A percentile compares a stretch with the other conserved stretches of the same genome.
These are phyloP conservation scores for Plusia festucae DNA, from an alignment of 2,888 invertebrate species.

Conservation along the genomic window DNA sequence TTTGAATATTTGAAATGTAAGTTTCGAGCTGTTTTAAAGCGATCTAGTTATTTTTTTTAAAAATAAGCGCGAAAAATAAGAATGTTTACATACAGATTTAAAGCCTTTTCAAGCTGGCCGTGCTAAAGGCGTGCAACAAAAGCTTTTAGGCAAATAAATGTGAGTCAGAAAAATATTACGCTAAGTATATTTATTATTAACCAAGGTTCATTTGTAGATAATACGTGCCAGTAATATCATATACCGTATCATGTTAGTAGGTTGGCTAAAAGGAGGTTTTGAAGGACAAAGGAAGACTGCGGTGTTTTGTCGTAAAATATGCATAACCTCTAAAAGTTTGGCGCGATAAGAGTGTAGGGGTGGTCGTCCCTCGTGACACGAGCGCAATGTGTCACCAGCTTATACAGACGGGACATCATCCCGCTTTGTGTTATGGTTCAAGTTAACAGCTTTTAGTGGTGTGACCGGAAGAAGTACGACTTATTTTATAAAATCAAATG, in stretches of 20 bases:
- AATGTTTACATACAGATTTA: background rate
- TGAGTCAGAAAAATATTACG: slow-evolving; percentile 29
- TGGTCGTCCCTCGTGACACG: slow-evolving; percentile 4
- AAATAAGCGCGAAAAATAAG: slow-evolving; percentile 3
- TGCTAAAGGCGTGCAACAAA: background rate
- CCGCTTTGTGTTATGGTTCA: slow-evolving; percentile 11
- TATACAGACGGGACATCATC: slow-evolving; percentile 14
- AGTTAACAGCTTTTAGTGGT: background rate
- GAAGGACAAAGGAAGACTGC: slow-evolving; percentile 37
- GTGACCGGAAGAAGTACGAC: background rate
- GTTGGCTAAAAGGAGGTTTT: slow-evolving; percentile 32
- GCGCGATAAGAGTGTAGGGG: slow-evolving; percentile 31
- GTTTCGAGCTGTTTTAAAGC: no score
- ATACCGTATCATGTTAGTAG: slow-evolving; percentile 28
- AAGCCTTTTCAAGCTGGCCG: background rate
- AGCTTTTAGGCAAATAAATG: slow-evolving; percentile 17
- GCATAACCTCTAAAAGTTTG: slow-evolving; percentile 43
- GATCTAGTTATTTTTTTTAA: no score
- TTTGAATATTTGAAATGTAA: no score
- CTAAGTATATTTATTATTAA: slow-evolving; percentile 33
- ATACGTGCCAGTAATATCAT: slow-evolving; percentile 20
- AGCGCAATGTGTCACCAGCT: slow-evolving; percentile 30
- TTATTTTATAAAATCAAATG: no score
- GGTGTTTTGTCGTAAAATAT: slow-evolving; percentile 40
- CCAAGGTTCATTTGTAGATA: slow-evolving; percentile 31